Base-by-base conservation (phyloP, 2,888 invertebrate genomes). In the Pteria penguin region DNA sequence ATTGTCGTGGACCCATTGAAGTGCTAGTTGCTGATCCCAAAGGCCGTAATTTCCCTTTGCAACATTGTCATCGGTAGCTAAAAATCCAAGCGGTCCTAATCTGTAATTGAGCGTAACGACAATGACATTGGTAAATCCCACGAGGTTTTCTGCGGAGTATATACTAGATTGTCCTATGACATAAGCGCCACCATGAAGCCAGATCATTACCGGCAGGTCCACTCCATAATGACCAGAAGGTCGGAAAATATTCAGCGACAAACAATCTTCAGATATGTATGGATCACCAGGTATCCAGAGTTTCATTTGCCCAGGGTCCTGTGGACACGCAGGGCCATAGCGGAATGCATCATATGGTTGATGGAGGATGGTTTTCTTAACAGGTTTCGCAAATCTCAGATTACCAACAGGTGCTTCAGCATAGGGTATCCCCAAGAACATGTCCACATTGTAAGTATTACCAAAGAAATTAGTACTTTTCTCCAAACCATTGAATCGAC, bases 11-110 rank as follows among this genome's bases (percentile, higher is more conserved):
- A 91, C 85, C 93, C 93, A 93, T 78, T 91, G 87, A 22, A 97
- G 94, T 29, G 97, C 97, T 95, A 97, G 95, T 88, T 96, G 94
- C 92, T 98, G 98, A 92, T 98, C 98, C 93, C 97, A 97, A 88
- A 98, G 93, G n/a, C 98, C 98, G n/a, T 75, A 76, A 71, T 89
- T 89, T 14, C 88, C 89, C 5, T 81, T 82, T 11, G 83, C 72
- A 29, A 79, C 77, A 3, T 74, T 54, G 71, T 83, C 82, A 24
- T 79, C 78, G 2, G 86, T 80, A 22, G 83, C 80, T 58, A 89
- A 70, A 75, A 88, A 90, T 26, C 88, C 88, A 11, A 88, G 73
- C 0, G 83, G 70, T 0, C 82, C 81, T 3, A 88, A 52, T 36
- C 88, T 72, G 65, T 87, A 86, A 61, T 88, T 86, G 2, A 85